Evolutionary conservation across 2,888 invertebrate genomes (phyloP), one percentile per base, ranked within the genome.

Genomic region (Epirrita christyi): DNA sequence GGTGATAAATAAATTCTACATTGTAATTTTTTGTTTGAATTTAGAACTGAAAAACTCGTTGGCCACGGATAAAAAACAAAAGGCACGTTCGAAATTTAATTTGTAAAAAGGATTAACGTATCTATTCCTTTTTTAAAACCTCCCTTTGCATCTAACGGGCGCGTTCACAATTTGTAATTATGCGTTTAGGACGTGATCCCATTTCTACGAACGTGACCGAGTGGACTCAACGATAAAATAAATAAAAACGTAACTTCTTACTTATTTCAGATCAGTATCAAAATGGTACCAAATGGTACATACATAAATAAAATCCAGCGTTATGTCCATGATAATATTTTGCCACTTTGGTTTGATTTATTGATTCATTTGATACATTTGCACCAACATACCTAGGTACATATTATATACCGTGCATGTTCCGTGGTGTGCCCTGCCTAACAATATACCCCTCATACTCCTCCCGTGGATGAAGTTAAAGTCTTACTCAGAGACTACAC

Each of bases 131-230:
- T 37, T 51, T 44, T 32, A 48, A 51, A 53, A 59, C 65, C 53
- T 60, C 73, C 69, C 70, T 77, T 80, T 75, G 73, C 74, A 77
- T 75, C 70, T 72, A 73, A 76, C 76, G 66, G 75, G 67, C 70
- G 73, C 78, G 73, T 75, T 78, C 77, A 67, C 74, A 72, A 76
- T 81, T 45, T 76, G 82, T 88, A 86, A 88, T 86, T 86, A 84
- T 83, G 83, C 82, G 79, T 83, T 81, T 78, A 76, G 81, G 70
- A 88, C 88, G 90, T 90, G 89, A 88, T 86, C 79, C 85, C 83
- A 90, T 90, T 88, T 77, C 74, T 55, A 51, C 52, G 77, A 50
- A 86, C 90, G 90, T 89, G 90, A 80, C 85, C 67, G 73, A 73
- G 73, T 78, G 78, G 75, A 83, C 77, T 70, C 70, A 65, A 67